phyloP scores from a whole-genome alignment of 2,888 invertebrate genomes.

The Atrina japonica region DNA sequence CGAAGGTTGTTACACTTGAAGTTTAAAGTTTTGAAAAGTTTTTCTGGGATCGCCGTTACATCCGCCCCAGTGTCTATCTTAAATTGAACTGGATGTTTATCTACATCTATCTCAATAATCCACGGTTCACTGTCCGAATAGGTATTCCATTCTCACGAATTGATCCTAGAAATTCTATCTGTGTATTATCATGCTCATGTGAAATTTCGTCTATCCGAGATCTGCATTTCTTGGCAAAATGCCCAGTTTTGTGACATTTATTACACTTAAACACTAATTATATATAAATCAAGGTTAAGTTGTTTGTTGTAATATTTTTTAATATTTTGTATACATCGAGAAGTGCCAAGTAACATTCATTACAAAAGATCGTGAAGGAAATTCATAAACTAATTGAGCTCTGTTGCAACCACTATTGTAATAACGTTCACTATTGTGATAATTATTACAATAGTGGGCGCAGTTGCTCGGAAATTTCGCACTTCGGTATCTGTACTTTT shows the following conservation, averaged over 20 bases:
- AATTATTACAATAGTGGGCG: no score
- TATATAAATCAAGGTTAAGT: no score
- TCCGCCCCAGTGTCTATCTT: constrained; percentile 55
- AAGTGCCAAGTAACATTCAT: no score
- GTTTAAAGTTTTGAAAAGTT: constrained; percentile 1
- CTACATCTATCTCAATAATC: constrained; percentile 18
- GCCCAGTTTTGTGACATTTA: constrained; percentile 14
- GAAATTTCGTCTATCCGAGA: constrained; percentile 1
- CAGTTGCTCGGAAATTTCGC: no score
- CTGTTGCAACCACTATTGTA: no score
- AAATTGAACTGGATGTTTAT: constrained; percentile 34
- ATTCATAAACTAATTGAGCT: no score
- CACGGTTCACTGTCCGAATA: constrained; percentile 6
- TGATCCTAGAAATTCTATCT: constrained; percentile 8
- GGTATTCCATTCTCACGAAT: constrained; percentile 3
- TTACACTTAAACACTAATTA: no score
- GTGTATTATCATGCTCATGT: not conserved
- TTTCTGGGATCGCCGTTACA: constrained; percentile 30
- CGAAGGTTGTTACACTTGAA: not conserved
- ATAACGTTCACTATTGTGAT: no score
- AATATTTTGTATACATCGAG: no score
- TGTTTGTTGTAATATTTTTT: no score
- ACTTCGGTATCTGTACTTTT: no score
- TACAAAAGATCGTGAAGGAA: no score
- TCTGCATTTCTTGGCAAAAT: constrained; percentile 15